A percentile compares a stretch with the other conserved stretches of the same genome.
Conservation (phyloP, 2,888 invertebrate species). For the Leptinotarsa juncta region DNA sequence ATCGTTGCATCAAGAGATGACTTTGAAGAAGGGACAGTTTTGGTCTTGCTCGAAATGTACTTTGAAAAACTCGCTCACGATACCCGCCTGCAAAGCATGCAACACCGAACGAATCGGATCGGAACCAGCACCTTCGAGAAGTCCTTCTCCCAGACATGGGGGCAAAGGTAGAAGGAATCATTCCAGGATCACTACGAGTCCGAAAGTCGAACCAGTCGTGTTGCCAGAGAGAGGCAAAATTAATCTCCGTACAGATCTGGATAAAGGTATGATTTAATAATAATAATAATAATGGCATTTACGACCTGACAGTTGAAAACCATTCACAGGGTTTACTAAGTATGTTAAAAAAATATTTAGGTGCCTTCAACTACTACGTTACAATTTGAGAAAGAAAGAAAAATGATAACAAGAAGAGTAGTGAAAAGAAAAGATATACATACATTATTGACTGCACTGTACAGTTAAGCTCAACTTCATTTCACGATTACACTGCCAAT, state of each 20-base stretch:
- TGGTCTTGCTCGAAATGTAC: constrained; percentile 88
- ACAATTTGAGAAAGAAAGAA: too few relatives aligned
- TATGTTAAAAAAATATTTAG: too few relatives aligned
- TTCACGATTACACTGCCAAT: too few relatives aligned
- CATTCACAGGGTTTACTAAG: too few relatives aligned
- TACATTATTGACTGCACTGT: too few relatives aligned
- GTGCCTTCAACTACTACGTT: too few relatives aligned
- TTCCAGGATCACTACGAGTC: constrained; percentile 10
- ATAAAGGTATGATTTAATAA: constrained; percentile 47
- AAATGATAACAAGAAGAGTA: too few relatives aligned
- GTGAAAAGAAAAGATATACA: too few relatives aligned
- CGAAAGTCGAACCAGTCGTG: constrained; percentile 27
- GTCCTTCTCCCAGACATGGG: constrained; percentile 69
- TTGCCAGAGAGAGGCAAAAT: constrained; percentile 43
- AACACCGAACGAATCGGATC: constrained; percentile 71
- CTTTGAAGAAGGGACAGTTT: constrained; percentile 77
- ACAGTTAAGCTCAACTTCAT: too few relatives aligned
- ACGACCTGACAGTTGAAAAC: too few relatives aligned
- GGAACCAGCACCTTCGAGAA: constrained; percentile 61
- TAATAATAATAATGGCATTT: too few relatives aligned
- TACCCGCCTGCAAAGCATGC: constrained; percentile 79
- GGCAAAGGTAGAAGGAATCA: constrained; percentile 49
- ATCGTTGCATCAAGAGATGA: constrained; percentile 74
- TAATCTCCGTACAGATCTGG: constrained; percentile 53
- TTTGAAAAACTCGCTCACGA: constrained; percentile 80